phyloP scores from a whole-genome alignment of 2,797 vertebrate genomes.

The Notamacropus eugenii region DNA sequence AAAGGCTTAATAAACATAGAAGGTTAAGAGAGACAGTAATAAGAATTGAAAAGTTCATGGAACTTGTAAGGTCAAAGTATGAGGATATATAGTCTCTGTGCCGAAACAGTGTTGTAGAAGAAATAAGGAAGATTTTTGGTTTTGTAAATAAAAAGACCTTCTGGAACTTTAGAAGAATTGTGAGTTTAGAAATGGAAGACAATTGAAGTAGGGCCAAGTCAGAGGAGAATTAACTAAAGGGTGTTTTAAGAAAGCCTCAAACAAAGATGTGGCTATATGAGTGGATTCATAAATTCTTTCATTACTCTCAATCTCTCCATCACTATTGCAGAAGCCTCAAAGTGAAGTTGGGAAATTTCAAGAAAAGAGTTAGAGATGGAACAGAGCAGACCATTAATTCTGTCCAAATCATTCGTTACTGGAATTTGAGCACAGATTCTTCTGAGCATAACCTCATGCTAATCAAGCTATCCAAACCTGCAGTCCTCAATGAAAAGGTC shows the following conservation, averaged over 20 bases:
- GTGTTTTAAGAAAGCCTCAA: background rate
- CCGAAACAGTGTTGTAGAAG: background rate
- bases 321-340: slow-evolving; percentile 84
- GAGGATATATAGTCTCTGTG: background rate
- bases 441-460: slow-evolving; percentile 92
- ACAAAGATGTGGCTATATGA: background rate
- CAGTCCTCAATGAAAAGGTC: slow-evolving; percentile 84
- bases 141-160: background rate
- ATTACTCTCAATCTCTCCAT: slow-evolving; percentile 20
- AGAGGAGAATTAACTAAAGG: background rate
- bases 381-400: slow-evolving; percentile 86
- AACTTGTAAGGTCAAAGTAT: background rate
- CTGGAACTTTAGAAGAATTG: background rate
- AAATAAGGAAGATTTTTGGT: background rate
- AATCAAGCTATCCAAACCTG: slow-evolving; percentile 87
- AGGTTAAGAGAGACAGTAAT: background rate
- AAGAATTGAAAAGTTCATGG: background rate
- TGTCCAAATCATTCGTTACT: slow-evolving; percentile 84
- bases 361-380: slow-evolving; percentile 81
- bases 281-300: background rate
- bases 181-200: background rate
- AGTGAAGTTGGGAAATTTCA: slow-evolving; percentile 89
- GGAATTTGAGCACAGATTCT: slow-evolving; percentile 73
- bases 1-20: background rate
- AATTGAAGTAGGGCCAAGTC: background rate